Evolutionary conservation across 2,797 vertebrate genomes (phyloP), one percentile per base, ranked within the genome.

Genomic region (Xenentodon cancila): DNA sequence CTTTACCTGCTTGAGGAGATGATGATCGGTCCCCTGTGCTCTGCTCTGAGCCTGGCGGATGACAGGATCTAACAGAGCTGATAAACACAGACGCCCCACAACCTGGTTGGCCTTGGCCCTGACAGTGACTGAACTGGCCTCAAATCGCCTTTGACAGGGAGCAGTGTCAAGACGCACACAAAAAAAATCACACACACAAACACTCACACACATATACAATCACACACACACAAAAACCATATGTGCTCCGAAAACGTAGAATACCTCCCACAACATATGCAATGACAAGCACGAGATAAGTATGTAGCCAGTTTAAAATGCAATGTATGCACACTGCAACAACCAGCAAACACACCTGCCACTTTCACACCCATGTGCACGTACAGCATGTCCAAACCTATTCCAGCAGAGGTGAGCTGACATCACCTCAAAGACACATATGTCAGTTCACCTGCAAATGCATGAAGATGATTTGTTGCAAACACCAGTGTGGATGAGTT

Each of bases 51-150:
- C 68, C 78, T 57, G 74, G 53, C 81, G 81, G 82, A 84, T 92
- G 90, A 92, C 91, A 92, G 84, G 74, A 88, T 85, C 86, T 89
- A 91, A 87, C 79, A 76, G 87, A 88, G 84, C 90, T 85, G 87
- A 90, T 91, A 92, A 92, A 91, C 91, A 89, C 81, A 81, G 87
- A 86, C 75, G 59, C 81, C 85, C 71, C 73, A 55, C 85, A 83
- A 86, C 82, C 84, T 76, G 65, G 71, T 71, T 79, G 82, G 86
- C 89, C 87, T 85, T 74, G 57, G 84, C 77, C 71, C 68, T 92
- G 93, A 93, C 91, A 93, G 88, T 93, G 91, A 93, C 88, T 91
- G 92, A 94, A 92, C 88, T 86, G 88, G 84, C 87, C 88, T 87
- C 89, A 90, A 92, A 94, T 92, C 87, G 77, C 88, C 89, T 91